These are phyloP conservation scores for Drosophila obscura DNA, from an alignment of 1,140 invertebrate genomes.

Conservation along the genomic window DNA sequence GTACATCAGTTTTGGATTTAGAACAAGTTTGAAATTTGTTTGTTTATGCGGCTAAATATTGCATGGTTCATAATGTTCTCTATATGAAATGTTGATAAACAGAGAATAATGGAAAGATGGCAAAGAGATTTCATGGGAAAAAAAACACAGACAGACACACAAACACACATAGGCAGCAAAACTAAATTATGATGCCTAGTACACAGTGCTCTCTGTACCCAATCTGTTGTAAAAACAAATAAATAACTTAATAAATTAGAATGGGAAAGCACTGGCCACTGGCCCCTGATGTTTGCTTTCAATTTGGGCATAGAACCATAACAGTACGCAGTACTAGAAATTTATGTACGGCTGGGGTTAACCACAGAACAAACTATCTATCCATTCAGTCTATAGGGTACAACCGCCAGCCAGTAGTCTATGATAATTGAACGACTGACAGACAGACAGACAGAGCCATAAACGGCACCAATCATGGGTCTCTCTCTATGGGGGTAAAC, in stretches of 20 bases:
- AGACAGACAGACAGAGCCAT: slow-evolving; percentile 33
- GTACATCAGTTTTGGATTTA: slow-evolving; percentile 37
- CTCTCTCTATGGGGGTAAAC: slow-evolving; percentile 24
- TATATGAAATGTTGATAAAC: slow-evolving; percentile 62
- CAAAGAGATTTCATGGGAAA: slow-evolving; percentile 49
- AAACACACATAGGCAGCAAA: not conserved
- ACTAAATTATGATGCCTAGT: slow-evolving; percentile 36
- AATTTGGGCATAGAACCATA: slow-evolving; percentile 66
- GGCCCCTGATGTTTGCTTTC: slow-evolving; percentile 48
- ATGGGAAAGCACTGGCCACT: slow-evolving; percentile 7
- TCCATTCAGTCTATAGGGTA: slow-evolving; percentile 1
- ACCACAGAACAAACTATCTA: slow-evolving; percentile 11
- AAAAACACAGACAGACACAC: not conserved
- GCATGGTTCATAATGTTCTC: slow-evolving; percentile 57
- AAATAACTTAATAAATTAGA: slow-evolving; percentile 50
- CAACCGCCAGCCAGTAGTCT: not conserved
- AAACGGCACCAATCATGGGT: slow-evolving; percentile 57
- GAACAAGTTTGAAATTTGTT: slow-evolving; percentile 72
- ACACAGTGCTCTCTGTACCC: slow-evolving; percentile 15
- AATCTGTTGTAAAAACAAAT: slow-evolving; percentile 33
- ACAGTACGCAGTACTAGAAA: slow-evolving; percentile 28
- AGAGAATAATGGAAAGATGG: slow-evolving; percentile 32
- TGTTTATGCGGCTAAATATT: slow-evolving; percentile 72
- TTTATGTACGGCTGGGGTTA: slow-evolving; percentile 29
- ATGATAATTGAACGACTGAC: slow-evolving; percentile 76